phyloP scores from a whole-genome alignment of 2,888 invertebrate species.

The Conomelus anceps region DNA sequence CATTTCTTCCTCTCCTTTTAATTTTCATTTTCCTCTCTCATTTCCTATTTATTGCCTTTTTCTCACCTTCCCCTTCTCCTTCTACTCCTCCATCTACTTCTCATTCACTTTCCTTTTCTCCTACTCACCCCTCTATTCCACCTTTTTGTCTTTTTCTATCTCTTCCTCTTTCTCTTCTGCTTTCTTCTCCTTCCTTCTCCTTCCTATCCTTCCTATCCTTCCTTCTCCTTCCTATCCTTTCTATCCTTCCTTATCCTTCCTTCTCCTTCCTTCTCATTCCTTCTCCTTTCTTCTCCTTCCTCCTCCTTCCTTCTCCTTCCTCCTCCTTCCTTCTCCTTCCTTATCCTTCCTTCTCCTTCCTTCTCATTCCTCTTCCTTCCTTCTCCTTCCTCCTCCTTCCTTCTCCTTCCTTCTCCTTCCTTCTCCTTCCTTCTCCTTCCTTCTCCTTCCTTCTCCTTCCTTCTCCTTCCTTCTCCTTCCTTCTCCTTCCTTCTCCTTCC shows the following conservation, averaged over 20 bases:
- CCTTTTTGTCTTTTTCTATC: not conserved
- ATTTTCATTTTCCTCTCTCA: not conserved
- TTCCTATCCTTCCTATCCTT: not conserved
- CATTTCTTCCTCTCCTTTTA: not conserved
- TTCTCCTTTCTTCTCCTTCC: not conserved
- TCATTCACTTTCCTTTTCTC: not conserved
- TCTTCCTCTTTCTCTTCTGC: not conserved
- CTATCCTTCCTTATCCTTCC: not conserved
- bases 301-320: not conserved
- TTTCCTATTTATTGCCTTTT: not conserved
- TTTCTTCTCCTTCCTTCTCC: not conserved
- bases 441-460: not conserved
- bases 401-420: not conserved
- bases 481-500: not conserved
- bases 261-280: not conserved
- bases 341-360: not conserved
- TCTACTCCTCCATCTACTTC: not conserved
- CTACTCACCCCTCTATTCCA: not conserved
- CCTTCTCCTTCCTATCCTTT: not conserved
- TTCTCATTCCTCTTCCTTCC: not conserved
- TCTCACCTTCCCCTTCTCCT: not conserved
- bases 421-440: not conserved
- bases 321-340: not conserved
- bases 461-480: not conserved
- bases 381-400: not conserved